Conservation (phyloP, 2,113 vertebrate species). For the Rostratula benghalensis region DNA sequence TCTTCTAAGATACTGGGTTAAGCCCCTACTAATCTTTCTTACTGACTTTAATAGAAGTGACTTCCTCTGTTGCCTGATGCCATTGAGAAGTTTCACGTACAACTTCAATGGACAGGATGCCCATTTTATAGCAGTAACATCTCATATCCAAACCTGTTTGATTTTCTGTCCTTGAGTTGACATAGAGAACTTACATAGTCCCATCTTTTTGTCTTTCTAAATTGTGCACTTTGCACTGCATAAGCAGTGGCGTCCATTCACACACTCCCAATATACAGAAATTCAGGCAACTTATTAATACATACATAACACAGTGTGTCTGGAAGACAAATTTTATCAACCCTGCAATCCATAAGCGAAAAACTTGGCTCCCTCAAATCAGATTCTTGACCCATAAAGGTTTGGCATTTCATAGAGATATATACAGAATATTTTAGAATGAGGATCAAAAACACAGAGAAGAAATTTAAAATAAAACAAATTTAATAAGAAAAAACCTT, state of each 20-base stretch:
- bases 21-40: neutral
- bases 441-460: neutral
- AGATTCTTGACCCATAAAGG: neutral
- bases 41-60: neutral
- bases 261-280: fast-evolving
- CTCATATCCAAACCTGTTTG: neutral
- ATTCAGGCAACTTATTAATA: neutral
- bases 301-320: neutral
- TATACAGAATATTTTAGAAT: neutral
- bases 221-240: neutral
- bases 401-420: neutral
- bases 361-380: neutral
- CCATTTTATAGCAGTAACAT: neutral
- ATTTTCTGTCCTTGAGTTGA: neutral
- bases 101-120: neutral
- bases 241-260: fast-evolving
- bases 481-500: neutral
- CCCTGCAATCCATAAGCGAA: neutral
- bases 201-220: neutral
- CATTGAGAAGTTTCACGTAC: neutral
- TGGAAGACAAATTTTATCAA: neutral
- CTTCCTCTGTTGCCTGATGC: neutral
- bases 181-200: neutral
- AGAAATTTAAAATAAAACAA: neutral
- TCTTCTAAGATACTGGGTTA: neutral